A percentile compares a stretch with the other conserved stretches of the same genome.
phyloP scores from a whole-genome alignment of 2,888 invertebrate species.

The Ommatoiulus sabulosus region DNA sequence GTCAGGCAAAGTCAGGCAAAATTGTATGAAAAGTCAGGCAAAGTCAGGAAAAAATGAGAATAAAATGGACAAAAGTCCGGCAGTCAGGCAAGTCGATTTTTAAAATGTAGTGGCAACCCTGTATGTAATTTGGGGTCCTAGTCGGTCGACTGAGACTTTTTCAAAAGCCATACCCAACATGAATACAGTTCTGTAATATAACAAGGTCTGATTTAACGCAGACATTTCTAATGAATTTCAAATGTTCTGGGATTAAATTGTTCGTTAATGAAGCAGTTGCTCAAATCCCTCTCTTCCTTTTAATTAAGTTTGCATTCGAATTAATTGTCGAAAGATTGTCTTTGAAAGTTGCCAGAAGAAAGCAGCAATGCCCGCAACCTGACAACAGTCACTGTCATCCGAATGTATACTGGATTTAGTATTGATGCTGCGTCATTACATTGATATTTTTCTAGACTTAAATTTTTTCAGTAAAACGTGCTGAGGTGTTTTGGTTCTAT shows the following conservation, averaged over 20 bases:
- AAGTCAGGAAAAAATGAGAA: too few relatives aligned
- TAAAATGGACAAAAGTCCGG: too few relatives aligned
- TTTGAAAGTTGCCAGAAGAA: background rate
- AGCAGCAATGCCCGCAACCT: background rate
- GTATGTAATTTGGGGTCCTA: too few relatives aligned
- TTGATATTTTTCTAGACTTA: background rate
- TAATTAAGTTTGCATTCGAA: conserved; percentile 21
- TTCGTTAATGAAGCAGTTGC: conserved; percentile 24
- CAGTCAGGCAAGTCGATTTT: too few relatives aligned
- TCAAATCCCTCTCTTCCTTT: conserved; percentile 27
- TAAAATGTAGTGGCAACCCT: too few relatives aligned
- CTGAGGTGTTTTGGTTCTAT: too few relatives aligned
- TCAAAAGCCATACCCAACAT: background rate
- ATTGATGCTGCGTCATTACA: background rate
- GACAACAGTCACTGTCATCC: background rate
- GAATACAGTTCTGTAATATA: background rate
- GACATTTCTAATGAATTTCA: background rate
- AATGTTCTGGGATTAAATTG: conserved; percentile 7
- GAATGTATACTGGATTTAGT: background rate
- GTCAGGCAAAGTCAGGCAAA: too few relatives aligned
- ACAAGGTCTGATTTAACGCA: background rate
- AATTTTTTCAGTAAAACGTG: too few relatives aligned
- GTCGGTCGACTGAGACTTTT: too few relatives aligned
- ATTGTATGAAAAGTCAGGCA: too few relatives aligned
- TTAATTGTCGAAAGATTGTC: conserved; percentile 40